Evolutionary conservation across 2,888 invertebrate species (phyloP).

Genomic region (Melanchra persicariae): DNA sequence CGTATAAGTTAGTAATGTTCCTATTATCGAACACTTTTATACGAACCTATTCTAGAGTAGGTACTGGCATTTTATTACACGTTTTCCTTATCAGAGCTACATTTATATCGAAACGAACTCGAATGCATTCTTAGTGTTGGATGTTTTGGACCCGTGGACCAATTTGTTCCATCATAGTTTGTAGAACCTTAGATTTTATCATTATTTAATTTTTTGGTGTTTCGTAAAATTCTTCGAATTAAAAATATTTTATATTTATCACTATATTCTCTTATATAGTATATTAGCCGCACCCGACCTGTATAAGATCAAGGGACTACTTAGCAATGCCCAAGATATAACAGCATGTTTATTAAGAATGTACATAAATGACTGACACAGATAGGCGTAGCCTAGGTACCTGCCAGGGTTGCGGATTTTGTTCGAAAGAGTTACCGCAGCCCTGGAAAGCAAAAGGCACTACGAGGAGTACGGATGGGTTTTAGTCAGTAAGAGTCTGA

Average conservation of each 20-base stretch:
- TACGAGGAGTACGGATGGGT: no score
- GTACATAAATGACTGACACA: not conserved
- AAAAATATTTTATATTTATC: slow-evolving; percentile 27
- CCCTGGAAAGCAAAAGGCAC: no score
- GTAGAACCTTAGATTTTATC: slow-evolving; percentile 51
- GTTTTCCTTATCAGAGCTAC: slow-evolving; percentile 51
- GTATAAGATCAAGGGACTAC: not conserved
- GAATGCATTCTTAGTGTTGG: slow-evolving; percentile 61
- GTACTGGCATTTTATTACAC: not conserved
- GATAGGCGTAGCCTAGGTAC: not conserved
- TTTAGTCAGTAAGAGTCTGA: no score
- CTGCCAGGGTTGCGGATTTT: no score
- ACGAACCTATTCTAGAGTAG: slow-evolving; percentile 11
- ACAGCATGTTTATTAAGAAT: not conserved
- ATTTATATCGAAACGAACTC: slow-evolving; percentile 37
- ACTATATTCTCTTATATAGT: slow-evolving; percentile 20
- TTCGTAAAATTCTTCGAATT: slow-evolving; percentile 28
- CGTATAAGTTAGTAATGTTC: not conserved
- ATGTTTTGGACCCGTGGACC: slow-evolving; percentile 64
- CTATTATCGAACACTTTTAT: not conserved
- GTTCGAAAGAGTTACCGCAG: no score
- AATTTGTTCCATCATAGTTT: slow-evolving; percentile 63
- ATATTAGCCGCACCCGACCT: slow-evolving; percentile 11
- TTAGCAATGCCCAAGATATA: not conserved
- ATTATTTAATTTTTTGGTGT: slow-evolving; percentile 36